Conservation (phyloP, 2,888 invertebrate genomes). For the Heliconius erato region DNA sequence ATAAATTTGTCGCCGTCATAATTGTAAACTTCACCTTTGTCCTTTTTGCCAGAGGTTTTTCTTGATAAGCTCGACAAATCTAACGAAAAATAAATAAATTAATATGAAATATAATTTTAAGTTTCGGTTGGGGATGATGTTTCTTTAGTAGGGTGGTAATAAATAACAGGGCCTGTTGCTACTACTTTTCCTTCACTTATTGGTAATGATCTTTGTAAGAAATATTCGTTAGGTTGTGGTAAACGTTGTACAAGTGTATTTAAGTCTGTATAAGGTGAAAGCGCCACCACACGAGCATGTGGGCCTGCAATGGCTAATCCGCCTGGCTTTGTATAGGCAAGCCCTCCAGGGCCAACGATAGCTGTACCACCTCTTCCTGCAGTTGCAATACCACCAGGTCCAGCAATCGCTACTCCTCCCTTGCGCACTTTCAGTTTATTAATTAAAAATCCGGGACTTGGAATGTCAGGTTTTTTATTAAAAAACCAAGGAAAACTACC, state of each 20-base stretch:
- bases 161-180: conserved; percentile 91
- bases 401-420: conserved; percentile 93
- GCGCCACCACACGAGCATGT: conserved; percentile 89
- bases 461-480: conserved; percentile 68
- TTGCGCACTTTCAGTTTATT: conserved; percentile 89
- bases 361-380: conserved; percentile 93
- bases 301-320: conserved; percentile 92
- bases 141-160: conserved; percentile 81
- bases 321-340: conserved; percentile 91
- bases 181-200: conserved; percentile 89
- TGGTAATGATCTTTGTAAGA: conserved; percentile 63
- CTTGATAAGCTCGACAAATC: conserved; percentile 67
- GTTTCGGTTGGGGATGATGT: conserved; percentile 57
- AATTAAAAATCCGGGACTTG: conserved; percentile 88
- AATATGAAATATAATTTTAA: conserved; percentile 48
- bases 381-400: conserved; percentile 93
- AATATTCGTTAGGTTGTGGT: conserved; percentile 70
- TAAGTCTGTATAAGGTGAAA: conserved; percentile 87
- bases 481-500: conserved; percentile 67
- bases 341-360: conserved; percentile 92
- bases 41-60: conserved; percentile 47
- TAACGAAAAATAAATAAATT: conserved; percentile 67
- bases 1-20: conserved; percentile 70
- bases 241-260: conserved; percentile 81
- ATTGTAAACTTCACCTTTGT: conserved; percentile 64